A percentile compares a stretch with the other conserved stretches of the same genome.
These are phyloP conservation scores for Neoitamus cyanurus DNA, from an alignment of 2,888 invertebrate genomes.

Conservation along the genomic window DNA sequence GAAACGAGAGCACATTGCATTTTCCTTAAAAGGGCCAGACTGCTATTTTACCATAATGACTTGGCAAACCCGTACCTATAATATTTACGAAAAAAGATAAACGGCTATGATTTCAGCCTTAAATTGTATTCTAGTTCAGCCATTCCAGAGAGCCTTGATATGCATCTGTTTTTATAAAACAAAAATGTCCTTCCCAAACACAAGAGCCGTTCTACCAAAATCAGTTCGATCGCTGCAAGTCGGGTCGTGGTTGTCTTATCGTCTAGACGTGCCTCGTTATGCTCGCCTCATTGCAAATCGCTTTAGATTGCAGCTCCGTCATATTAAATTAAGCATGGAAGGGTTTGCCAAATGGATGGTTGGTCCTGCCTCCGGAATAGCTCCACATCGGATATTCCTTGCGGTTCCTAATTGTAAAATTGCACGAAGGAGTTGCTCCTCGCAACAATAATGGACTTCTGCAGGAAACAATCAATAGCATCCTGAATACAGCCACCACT, in stretches of 20 bases:
- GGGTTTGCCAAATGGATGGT: constrained; percentile 14
- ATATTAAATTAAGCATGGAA: constrained; percentile 7
- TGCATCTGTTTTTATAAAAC: neutral
- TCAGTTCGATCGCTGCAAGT: neutral
- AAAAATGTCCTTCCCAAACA: neutral
- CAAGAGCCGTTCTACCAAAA: neutral
- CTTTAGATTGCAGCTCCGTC: neutral
- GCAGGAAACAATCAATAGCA: constrained; percentile 32
- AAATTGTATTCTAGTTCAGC: no score
- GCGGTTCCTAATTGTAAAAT: constrained; percentile 12
- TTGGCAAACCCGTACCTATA: no score
- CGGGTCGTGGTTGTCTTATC: neutral
- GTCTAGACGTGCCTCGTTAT: constrained; percentile 26
- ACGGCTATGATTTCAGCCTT: no score
- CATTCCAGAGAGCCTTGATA: no score
- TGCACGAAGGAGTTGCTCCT: neutral
- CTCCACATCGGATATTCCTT: neutral
- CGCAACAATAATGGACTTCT: neutral
- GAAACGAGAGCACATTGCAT: no score
- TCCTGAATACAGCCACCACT: constrained; percentile 26
- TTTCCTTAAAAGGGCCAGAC: no score
- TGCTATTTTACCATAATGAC: no score
- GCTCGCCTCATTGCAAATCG: constrained; percentile 27
- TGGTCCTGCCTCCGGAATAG: neutral
- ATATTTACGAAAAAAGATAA: no score